Conservation (phyloP, 2,888 invertebrate species). For the Pheosia gnoma region DNA sequence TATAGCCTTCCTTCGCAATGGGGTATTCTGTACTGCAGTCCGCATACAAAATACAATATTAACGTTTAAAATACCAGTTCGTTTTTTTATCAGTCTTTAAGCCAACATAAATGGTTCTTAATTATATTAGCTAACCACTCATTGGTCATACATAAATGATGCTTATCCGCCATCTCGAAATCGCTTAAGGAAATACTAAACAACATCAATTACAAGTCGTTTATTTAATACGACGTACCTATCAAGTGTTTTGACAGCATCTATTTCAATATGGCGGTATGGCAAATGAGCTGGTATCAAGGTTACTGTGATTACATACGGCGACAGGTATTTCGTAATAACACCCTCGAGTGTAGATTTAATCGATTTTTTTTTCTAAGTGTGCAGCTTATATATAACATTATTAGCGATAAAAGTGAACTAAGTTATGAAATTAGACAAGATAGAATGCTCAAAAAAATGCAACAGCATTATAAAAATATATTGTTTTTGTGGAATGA, state of each 20-base stretch:
- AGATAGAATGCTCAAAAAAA: not conserved
- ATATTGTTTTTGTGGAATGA: no score
- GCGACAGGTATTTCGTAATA: constrained; percentile 16
- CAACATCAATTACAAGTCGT: constrained; percentile 21
- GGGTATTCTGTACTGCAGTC: no score
- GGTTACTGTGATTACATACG: constrained; percentile 31
- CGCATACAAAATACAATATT: not conserved
- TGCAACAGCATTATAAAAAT: constrained; percentile 17
- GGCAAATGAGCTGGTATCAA: constrained; percentile 44
- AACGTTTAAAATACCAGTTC: not conserved
- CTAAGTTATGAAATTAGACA: constrained; percentile 14
- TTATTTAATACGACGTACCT: not conserved
- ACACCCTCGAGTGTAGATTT: constrained; percentile 10
- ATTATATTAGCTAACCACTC: constrained; percentile 8
- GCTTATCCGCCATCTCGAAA: constrained; percentile 14
- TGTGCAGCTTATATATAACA: constrained; percentile 1
- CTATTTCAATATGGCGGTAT: constrained; percentile 36
- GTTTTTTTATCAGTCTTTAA: not conserved
- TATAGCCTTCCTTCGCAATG: no score
- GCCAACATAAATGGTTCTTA: constrained; percentile 10
- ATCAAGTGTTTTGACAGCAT: constrained; percentile 30
- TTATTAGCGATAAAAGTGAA: constrained; percentile 3
- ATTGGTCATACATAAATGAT: constrained; percentile 8
- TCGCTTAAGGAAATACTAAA: constrained; percentile 20
- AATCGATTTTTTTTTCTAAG: constrained; percentile 12